Conservation (phyloP, 2,888 invertebrate species). For the Oscheius onirici region DNA sequence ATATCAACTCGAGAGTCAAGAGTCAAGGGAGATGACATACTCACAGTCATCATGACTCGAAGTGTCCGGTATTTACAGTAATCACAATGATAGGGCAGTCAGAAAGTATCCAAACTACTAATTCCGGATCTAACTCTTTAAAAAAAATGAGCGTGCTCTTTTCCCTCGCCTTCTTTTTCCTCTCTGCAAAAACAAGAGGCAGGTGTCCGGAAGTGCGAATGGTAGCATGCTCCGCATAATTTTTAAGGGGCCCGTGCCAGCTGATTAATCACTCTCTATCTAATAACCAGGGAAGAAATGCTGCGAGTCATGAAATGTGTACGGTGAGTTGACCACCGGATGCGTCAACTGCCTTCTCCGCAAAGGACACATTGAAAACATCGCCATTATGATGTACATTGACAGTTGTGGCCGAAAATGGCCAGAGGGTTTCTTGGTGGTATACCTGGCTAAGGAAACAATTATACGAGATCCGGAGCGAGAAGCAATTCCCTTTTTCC, state of each 20-base stretch:
- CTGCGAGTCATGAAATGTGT: not conserved
- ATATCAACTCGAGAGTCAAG: too few species aligned
- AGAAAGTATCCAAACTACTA: too few species aligned
- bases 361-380: not conserved
- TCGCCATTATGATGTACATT: slow-evolving; percentile 22
- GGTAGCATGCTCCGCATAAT: slow-evolving; percentile 1
- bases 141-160: not conserved
- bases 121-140: not conserved
- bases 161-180: not conserved
- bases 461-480: too few species aligned
- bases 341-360: not conserved
- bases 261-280: not conserved
- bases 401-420: slow-evolving; percentile 16
- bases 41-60: too few species aligned
- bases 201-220: slow-evolving; percentile 5
- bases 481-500: too few species aligned
- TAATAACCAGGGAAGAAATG: not conserved
- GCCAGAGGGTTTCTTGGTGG: not conserved
- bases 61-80: too few species aligned
- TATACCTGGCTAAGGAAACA: too few species aligned
- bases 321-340: slow-evolving; percentile 10
- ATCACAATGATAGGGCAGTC: too few species aligned
- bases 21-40: too few species aligned
- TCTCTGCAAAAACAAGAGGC: not conserved
- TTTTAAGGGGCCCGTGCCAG: not conserved